Conservation (phyloP, 2,888 invertebrate species). For the Hypomecis punctinalis region DNA sequence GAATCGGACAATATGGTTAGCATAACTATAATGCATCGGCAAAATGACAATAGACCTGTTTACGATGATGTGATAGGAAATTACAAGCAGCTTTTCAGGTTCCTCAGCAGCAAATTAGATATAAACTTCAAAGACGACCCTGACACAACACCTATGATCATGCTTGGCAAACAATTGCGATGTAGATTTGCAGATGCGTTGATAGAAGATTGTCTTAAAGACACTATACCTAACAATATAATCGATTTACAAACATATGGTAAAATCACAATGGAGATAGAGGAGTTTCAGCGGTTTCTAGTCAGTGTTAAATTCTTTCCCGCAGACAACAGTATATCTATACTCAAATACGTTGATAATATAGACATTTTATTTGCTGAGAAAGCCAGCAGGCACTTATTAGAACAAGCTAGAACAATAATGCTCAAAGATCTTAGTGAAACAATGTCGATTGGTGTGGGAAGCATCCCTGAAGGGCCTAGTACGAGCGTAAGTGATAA, state of each 20-base stretch:
- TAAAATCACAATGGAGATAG: constrained; percentile 86
- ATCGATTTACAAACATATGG: constrained; percentile 88
- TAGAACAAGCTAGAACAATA: constrained; percentile 88
- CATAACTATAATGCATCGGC: constrained; percentile 71
- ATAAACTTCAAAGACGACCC: constrained; percentile 49
- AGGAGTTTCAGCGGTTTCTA: constrained; percentile 87
- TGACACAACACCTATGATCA: constrained; percentile 78
- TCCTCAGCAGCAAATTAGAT: constrained; percentile 84
- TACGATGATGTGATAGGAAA: constrained; percentile 85
- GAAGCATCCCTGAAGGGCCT: constrained; percentile 62
- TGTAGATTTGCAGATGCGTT: constrained; percentile 87
- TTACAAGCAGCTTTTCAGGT: constrained; percentile 83
- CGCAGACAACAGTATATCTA: constrained; percentile 77
- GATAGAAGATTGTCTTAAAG: constrained; percentile 89
- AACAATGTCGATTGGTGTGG: constrained; percentile 85
- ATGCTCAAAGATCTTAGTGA: constrained; percentile 93
- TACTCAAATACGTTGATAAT: constrained; percentile 89
- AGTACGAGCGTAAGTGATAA: constrained; percentile 33
- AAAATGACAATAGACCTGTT: constrained; percentile 64
- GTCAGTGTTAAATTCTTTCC: constrained; percentile 85
- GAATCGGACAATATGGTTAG: constrained; percentile 65
- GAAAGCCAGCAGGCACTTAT: constrained; percentile 89
- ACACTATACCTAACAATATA: constrained; percentile 91
- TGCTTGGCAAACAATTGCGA: constrained; percentile 84
- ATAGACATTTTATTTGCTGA: constrained; percentile 91